Percentiles rank a stretch among this genome's conserved stretches.
Evolutionary conservation across 2,113 vertebrate genomes (phyloP).

Genomic region (Merops nubicus): DNA sequence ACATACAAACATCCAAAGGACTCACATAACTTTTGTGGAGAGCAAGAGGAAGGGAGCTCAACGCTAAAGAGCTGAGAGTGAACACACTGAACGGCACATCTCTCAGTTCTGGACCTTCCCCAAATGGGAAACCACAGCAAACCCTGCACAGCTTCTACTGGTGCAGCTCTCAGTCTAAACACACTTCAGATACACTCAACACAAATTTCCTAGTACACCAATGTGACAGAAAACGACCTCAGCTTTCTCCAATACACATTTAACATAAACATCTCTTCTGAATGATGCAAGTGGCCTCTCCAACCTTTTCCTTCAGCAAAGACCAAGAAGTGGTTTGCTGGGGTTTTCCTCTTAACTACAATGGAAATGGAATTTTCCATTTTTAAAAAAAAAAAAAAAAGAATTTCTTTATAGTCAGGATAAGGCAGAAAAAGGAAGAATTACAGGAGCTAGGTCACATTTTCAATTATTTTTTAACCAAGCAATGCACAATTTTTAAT

Average conservation of each 20-base stretch:
- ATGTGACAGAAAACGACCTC: background rate
- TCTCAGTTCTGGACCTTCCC: background rate
- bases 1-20: background rate
- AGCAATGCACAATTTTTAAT: background rate
- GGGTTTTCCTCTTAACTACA: background rate
- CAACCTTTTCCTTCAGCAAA: background rate
- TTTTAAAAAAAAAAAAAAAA: no score
- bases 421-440: background rate
- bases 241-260: fast-evolving
- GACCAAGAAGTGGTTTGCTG: background rate
- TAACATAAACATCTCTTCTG: background rate
- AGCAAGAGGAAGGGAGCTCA: background rate
- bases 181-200: background rate
- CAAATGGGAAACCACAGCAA: background rate
- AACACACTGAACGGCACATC: background rate
- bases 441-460: background rate
- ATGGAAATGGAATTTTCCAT: background rate
- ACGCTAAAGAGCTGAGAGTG: background rate
- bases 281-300: background rate
- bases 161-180: background rate
- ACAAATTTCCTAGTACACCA: background rate
- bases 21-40: background rate
- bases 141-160: background rate
- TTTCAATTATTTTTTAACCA: background rate
- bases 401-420: background rate